phyloP scores from a whole-genome alignment of 2,113 vertebrate species.

The Melanocharis versteri region DNA sequence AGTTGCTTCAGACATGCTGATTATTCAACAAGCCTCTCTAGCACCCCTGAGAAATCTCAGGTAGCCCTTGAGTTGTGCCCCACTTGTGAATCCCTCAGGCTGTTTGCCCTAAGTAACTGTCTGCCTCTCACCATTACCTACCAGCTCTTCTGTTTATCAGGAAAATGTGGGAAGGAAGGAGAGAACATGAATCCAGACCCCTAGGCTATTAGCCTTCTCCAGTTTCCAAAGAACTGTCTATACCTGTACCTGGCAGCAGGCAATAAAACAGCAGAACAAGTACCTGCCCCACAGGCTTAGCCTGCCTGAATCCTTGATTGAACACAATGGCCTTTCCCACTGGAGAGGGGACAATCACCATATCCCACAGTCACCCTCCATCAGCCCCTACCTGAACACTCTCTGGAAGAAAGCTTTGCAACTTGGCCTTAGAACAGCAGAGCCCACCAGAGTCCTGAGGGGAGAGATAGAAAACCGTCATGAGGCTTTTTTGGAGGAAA shows the following conservation, averaged over 20 bases:
- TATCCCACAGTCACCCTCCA: neutral
- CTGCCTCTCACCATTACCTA: constrained; percentile 60
- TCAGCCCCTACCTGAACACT: neutral
- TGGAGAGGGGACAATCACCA: neutral
- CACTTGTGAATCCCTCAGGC: constrained; percentile 25
- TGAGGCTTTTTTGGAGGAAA: neutral
- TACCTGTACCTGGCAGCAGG: constrained; percentile 24
- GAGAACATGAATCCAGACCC: constrained; percentile 48
- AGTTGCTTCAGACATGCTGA: constrained; percentile 34
- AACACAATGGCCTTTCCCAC: constrained; percentile 18
- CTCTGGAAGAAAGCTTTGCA: neutral
- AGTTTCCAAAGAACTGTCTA: constrained; percentile 28
- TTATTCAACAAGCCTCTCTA: constrained; percentile 11
- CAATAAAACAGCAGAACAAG: neutral
- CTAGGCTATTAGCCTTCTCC: constrained; percentile 30
- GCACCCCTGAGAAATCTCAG: constrained; percentile 43
- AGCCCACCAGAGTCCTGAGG: neutral
- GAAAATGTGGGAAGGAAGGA: constrained; percentile 59
- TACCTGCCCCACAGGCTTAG: constrained; percentile 51
- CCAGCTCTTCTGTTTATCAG: constrained; percentile 31
- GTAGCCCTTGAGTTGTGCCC: neutral
- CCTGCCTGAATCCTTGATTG: neutral
- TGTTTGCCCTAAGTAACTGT: neutral
- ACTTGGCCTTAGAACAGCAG: neutral
- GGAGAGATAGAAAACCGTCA: neutral